Base-by-base conservation (phyloP, 1,140 invertebrate species). In the Chrysoperla carnea region DNA sequence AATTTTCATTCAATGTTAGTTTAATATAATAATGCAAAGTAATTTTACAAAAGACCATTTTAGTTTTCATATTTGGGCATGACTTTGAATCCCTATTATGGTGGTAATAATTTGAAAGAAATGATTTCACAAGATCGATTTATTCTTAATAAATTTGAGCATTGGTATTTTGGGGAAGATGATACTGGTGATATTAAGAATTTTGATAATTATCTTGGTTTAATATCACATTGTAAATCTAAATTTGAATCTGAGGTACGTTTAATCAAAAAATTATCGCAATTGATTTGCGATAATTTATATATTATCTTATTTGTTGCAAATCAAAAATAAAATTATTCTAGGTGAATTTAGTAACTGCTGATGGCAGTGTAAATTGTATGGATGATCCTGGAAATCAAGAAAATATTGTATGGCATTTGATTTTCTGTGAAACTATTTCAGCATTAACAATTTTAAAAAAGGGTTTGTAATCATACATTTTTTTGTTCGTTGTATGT, bases 311-410 rank as follows among this genome's bases (percentile, higher is more conserved):
- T 17, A 23, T 8, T 11, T 36, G 11, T 40, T 3, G 36, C n/a
- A n/a, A n/a, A n/a, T n/a, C n/a, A n/a, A n/a, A n/a, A n/a, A n/a
- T 40, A 40, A 37, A 46, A 28, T 23, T 39, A 43, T 46, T 55
- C 6, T 39, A 66, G 56, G 58, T 75, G 11, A 52, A 68, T 41
- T 57, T 88, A 49, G 75, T 95, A 6, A 96, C 92, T 4, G 89
- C 88, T 17, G 92, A 97, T 70, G 92, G 92, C 0, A 93, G 89
- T 52, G 75, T 94, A 12, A 81, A 94, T 59, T 96, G 91, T 55
- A 71, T 78, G 42, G 66, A 73, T 12, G 68, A 79, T 49, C 90
- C 89, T 6, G 83, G 75, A 38, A 82, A 88, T 52, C 92, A 96
- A 64, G 92, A 96, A 56, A 62, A 58, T 29, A 61, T 73, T 1